Percentiles rank a stretch among this genome's conserved stretches.
These are phyloP conservation scores for Tokudaia muenninki DNA, from an alignment of 2,797 vertebrate genomes.

Conservation along the genomic window DNA sequence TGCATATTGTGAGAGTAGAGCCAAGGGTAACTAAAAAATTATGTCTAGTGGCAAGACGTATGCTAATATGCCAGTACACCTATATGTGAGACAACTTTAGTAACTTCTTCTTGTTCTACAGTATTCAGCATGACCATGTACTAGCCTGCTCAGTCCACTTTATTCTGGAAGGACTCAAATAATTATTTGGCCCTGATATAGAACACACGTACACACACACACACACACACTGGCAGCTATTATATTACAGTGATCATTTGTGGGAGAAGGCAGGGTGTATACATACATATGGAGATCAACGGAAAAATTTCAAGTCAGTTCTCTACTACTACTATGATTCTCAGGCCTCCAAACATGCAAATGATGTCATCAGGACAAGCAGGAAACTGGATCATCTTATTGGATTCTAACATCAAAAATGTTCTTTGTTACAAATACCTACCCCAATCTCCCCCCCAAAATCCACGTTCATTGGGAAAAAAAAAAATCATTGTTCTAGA, in stretches of 20 bases:
- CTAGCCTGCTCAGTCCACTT: neutral
- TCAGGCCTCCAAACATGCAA: neutral
- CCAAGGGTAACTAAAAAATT: conserved; percentile 14
- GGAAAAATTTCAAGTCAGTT: neutral
- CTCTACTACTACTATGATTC: too few relatives aligned
- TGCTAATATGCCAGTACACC: neutral
- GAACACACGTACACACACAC: neutral
- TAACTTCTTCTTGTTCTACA: neutral
- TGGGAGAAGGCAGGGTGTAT: too few relatives aligned
- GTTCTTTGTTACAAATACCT: neutral
- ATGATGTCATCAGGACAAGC: neutral
- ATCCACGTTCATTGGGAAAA: neutral
- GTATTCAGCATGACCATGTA: neutral
- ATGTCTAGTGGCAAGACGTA: neutral
- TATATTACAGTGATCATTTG: neutral
- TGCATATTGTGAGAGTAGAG: neutral
- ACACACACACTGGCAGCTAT: neutral
- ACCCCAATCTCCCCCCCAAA: neutral
- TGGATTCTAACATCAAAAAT: neutral
- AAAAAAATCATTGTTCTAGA: neutral
- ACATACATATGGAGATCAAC: neutral
- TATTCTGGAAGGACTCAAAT: neutral
- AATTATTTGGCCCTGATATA: neutral
- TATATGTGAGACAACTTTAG: neutral
- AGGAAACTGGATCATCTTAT: neutral